These are phyloP conservation scores for Euplagia quadripunctaria DNA, from an alignment of 2,888 invertebrate genomes.

Conservation along the genomic window DNA sequence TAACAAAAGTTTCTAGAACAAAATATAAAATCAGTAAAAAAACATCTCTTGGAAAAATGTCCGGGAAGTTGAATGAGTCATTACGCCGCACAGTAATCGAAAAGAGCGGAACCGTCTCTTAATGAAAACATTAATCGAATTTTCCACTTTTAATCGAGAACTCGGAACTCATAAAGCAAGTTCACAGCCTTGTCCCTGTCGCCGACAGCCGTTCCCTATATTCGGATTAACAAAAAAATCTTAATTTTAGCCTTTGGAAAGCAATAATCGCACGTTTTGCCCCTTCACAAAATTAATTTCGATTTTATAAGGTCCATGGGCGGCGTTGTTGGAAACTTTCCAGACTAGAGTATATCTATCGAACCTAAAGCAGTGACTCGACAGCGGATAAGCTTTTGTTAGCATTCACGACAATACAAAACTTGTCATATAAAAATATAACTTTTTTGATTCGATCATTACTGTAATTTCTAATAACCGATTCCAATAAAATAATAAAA, in stretches of 20 bases:
- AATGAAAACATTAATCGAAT: constrained; percentile 74
- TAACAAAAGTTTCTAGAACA: constrained; percentile 21
- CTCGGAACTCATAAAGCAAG: constrained; percentile 75
- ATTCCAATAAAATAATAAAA: constrained; percentile 20
- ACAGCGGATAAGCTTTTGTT: constrained; percentile 27
- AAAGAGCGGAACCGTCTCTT: constrained; percentile 50
- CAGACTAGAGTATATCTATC: constrained; percentile 48
- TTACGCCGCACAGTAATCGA: constrained; percentile 54
- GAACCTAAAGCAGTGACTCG: constrained; percentile 28
- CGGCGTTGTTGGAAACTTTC: constrained; percentile 59
- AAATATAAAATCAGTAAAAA: constrained; percentile 39
- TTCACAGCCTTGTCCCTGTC: constrained; percentile 62
- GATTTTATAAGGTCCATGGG: constrained; percentile 57
- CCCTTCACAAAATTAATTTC: constrained; percentile 66
- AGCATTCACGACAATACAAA: constrained; percentile 17
- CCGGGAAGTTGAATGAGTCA: constrained; percentile 56
- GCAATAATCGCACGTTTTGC: constrained; percentile 66
- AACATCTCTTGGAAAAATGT: constrained; percentile 39
- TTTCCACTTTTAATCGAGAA: constrained; percentile 68
- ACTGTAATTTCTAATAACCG: constrained; percentile 17
- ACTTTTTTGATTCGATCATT: constrained; percentile 25
- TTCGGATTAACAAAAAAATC: constrained; percentile 64
- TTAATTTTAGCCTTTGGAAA: constrained; percentile 68
- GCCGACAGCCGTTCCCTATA: constrained; percentile 65
- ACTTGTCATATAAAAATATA: constrained; percentile 23